Base-by-base conservation (phyloP, 2,888 invertebrate genomes). In the Scaptomyza flava region DNA sequence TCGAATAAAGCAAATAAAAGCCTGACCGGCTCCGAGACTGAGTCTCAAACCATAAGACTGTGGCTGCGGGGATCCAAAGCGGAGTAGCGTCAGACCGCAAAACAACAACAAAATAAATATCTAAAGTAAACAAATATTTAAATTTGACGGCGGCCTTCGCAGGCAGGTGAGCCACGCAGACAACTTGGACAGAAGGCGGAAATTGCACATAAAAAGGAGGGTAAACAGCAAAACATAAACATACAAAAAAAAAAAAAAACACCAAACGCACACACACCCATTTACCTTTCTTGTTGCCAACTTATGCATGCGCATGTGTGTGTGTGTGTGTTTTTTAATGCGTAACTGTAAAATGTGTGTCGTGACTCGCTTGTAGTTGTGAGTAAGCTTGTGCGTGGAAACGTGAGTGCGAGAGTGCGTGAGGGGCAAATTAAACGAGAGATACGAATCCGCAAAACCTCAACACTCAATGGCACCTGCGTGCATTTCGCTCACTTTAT, bases 331-430 rank as follows among this genome's bases (percentile, higher is more conserved):
- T 57, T 51, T 61, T 70, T 63, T 50, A 38, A 34, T 82, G 88
- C 84, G 87, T 84, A 84, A 84, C 84, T 88, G 84, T 88, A 86
- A 88, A 86, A 72, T 86, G 81, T 79, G 84, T 81, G 86, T 77
- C 74, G 77, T 71, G 79, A 57, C 60, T 68, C 31, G 53, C 42
- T 23, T 17, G 48, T 41, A 23, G 50, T 3, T 17, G 36, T 34
- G 54, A 36, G 57, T 56, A 69, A 45, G 67, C 56, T 43, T 41
- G 34, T 38, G 11, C 38, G 56, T 34, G 43, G 9, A 30, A 42
- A 14, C 33, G 45, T 12, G 17, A 34, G 36, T 6, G n/a, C 31
- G 20, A 8, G n/a, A 23, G 36, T 9, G 31, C 41, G 23, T 33
- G 33, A 38, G n/a, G n/a, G 33, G n/a, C 12, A 41, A 42, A 14